A percentile compares a stretch with the other conserved stretches of the same genome.
These are phyloP conservation scores for Artemia franciscana DNA, from an alignment of 1,140 invertebrate genomes.

Conservation along the genomic window DNA sequence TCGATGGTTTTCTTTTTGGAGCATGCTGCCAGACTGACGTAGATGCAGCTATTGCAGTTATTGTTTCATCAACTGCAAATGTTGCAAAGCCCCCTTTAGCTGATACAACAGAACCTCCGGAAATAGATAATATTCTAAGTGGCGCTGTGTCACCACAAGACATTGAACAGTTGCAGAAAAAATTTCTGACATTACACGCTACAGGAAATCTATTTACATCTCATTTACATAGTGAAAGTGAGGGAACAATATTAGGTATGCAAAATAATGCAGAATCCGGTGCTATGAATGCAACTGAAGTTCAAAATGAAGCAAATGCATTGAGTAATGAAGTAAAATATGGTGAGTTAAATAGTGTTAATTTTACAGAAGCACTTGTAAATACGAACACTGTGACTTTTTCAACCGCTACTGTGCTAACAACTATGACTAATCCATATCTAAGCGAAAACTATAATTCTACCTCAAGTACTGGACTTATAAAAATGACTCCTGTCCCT, in stretches of 20 bases:
- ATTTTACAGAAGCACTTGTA: neutral
- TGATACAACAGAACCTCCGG: neutral
- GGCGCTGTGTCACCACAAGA: neutral
- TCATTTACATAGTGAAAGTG: no score
- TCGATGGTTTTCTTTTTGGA: constrained; percentile 73
- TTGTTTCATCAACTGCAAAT: constrained; percentile 16
- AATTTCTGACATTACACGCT: neutral
- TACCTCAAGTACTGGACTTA: neutral
- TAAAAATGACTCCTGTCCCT: neutral
- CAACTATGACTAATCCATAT: neutral
- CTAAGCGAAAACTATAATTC: neutral
- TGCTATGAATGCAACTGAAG: no score
- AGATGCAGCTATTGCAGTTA: neutral
- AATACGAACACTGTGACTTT: neutral
- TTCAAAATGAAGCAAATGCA: no score
- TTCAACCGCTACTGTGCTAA: neutral
- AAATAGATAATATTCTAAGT: neutral
- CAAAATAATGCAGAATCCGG: no score
- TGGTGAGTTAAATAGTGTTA: neutral
- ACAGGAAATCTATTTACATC: neutral
- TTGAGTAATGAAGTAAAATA: no score
- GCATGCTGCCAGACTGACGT: constrained; percentile 39
- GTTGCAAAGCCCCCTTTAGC: constrained; percentile 7
- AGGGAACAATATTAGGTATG: no score
- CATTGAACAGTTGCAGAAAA: neutral